Percentiles rank a stretch among this genome's conserved stretches.
Conservation (phyloP, 2,797 vertebrate genomes). For the Syngnathus rostellatus region DNA sequence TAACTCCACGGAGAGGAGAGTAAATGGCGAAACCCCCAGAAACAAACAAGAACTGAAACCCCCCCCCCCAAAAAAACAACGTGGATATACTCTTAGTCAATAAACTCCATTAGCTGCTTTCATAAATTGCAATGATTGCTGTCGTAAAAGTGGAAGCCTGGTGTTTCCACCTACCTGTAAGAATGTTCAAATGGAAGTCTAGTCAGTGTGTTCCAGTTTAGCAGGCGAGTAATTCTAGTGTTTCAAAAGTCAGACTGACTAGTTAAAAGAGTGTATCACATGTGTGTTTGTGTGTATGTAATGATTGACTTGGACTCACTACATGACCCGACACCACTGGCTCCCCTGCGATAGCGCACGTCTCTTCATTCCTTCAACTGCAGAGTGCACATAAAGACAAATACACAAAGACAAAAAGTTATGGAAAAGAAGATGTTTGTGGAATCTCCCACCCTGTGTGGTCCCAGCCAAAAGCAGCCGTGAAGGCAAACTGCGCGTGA, state of each 20-base stretch:
- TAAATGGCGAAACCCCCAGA: too few species aligned
- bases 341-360: background rate
- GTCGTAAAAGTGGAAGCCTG: background rate
- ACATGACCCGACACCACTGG: background rate
- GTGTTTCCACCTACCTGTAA: conserved; percentile 42
- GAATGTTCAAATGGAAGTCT: conserved; percentile 17
- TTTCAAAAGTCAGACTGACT: conserved; percentile 24
- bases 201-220: conserved; percentile 20
- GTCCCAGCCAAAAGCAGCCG: too few species aligned
- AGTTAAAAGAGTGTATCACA: conserved; percentile 34
- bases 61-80: too few species aligned
- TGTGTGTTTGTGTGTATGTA: conserved; percentile 29
- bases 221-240: conserved; percentile 11
- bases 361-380: background rate
- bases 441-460: too few species aligned
- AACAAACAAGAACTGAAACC: too few species aligned
- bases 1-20: too few species aligned
- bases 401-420: background rate
- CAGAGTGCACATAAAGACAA: background rate
- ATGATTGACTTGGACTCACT: conserved; percentile 50
- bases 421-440: too few species aligned
- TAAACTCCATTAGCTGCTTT: background rate
- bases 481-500: too few species aligned
- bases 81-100: background rate
- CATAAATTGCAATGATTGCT: background rate